These are phyloP conservation scores for Aphelocoma coerulescens DNA, from an alignment of 2,113 vertebrate species.

Conservation along the genomic window DNA sequence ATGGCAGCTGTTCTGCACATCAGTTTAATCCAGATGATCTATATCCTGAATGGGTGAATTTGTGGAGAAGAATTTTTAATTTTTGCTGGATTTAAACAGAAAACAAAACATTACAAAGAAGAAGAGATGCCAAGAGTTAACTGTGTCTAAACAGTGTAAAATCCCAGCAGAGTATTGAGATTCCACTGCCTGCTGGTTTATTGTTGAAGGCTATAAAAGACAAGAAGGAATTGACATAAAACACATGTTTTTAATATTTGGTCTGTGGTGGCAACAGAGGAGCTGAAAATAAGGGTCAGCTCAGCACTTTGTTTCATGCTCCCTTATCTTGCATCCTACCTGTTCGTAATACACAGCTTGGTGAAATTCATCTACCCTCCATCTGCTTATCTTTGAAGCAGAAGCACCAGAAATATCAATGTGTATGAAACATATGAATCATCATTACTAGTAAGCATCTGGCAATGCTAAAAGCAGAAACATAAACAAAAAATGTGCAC, in stretches of 20 bases:
- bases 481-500: not conserved
- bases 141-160: not conserved
- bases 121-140: not conserved
- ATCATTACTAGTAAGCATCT: not conserved
- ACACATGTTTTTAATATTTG: not conserved
- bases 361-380: not conserved
- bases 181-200: not conserved
- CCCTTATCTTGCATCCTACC: not conserved
- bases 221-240: not conserved
- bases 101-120: not conserved
- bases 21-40: not conserved
- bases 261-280: not conserved
- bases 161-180: not conserved
- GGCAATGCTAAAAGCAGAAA: not conserved
- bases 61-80: not conserved
- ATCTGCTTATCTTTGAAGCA: not conserved
- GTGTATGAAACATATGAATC: not conserved
- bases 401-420: not conserved
- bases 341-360: not conserved
- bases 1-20: not conserved
- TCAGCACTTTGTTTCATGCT: not conserved
- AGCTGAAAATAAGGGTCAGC: not conserved
- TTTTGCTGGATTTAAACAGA: not conserved
- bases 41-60: not conserved
- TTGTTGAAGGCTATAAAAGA: not conserved